Percentiles rank a stretch among this genome's conserved stretches.
Conservation (phyloP, 2,113 vertebrate species). For the Peromyscus californicus region DNA sequence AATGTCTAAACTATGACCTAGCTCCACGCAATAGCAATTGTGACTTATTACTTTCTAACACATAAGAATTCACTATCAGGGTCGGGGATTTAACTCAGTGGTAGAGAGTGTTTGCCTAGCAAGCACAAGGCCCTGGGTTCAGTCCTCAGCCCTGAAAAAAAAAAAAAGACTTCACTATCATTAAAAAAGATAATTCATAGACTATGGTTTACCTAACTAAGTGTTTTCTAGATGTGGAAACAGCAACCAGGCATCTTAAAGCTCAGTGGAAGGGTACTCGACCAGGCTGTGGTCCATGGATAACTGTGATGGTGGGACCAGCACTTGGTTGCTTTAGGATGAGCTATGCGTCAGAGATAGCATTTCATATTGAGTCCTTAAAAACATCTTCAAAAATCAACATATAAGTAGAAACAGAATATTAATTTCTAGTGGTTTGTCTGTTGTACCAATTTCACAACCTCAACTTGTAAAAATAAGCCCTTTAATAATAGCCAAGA, state of each 20-base stretch:
- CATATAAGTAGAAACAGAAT: not conserved
- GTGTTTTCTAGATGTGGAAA: not conserved
- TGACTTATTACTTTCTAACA: not conserved
- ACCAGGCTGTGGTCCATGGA: too few species aligned
- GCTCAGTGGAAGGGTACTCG: not conserved
- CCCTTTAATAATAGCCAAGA: slow-evolving; percentile 42
- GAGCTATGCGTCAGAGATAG: not conserved
- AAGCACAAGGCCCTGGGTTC: too few species aligned
- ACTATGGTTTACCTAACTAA: not conserved
- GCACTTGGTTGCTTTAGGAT: not conserved
- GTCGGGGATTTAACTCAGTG: too few species aligned
- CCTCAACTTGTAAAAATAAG: slow-evolving; percentile 22
- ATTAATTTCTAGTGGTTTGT: not conserved
- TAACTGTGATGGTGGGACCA: not conserved
- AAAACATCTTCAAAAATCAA: not conserved
- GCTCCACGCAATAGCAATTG: slow-evolving; percentile 7
- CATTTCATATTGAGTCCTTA: not conserved
- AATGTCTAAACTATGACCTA: not conserved
- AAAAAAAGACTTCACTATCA: not conserved
- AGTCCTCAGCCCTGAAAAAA: too few species aligned
- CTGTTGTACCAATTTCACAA: not conserved
- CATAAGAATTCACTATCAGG: not conserved
- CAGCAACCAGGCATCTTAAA: not conserved
- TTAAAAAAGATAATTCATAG: not conserved
- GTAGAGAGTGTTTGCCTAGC: too few species aligned